These are phyloP conservation scores for Himalopsyche kuldschensis DNA, from an alignment of 2,888 invertebrate species.

Conservation along the genomic window DNA sequence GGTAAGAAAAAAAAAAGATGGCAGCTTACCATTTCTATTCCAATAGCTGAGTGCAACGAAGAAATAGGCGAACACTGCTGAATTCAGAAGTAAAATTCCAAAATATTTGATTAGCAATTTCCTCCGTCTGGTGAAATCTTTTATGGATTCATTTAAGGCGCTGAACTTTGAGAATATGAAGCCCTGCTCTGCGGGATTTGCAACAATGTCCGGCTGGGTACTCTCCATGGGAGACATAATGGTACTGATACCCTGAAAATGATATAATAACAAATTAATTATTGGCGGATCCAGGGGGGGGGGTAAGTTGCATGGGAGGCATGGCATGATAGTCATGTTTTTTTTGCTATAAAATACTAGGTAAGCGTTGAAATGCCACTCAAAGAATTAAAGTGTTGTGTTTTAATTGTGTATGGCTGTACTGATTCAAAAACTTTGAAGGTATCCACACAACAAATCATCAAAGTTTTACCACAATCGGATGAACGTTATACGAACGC, in stretches of 20 bases:
- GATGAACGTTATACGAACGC: too few species aligned
- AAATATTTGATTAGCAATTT: constrained; percentile 4
- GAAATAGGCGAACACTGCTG: constrained; percentile 32
- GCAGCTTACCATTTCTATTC: constrained; percentile 23
- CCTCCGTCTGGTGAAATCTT: constrained; percentile 1
- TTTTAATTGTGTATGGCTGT: too few species aligned
- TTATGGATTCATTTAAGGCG: not conserved
- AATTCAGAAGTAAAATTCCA: constrained; percentile 17
- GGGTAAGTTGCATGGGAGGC: too few species aligned
- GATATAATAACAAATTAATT: not conserved
- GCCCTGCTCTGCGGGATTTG: not conserved
- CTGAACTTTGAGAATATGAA: not conserved
- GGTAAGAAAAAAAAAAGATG: not conserved
- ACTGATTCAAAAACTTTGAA: too few species aligned
- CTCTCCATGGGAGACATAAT: not conserved
- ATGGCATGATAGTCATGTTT: too few species aligned
- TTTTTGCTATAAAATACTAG: too few species aligned
- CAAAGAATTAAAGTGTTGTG: too few species aligned
- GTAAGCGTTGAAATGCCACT: too few species aligned
- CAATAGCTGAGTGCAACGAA: constrained; percentile 34
- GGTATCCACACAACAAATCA: too few species aligned
- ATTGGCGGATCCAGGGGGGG: too few species aligned
- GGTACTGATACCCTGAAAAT: not conserved
- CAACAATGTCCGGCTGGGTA: not conserved
- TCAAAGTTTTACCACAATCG: too few species aligned